Evolutionary conservation across 2,888 invertebrate genomes (phyloP).

Genomic region (Labia minor): DNA sequence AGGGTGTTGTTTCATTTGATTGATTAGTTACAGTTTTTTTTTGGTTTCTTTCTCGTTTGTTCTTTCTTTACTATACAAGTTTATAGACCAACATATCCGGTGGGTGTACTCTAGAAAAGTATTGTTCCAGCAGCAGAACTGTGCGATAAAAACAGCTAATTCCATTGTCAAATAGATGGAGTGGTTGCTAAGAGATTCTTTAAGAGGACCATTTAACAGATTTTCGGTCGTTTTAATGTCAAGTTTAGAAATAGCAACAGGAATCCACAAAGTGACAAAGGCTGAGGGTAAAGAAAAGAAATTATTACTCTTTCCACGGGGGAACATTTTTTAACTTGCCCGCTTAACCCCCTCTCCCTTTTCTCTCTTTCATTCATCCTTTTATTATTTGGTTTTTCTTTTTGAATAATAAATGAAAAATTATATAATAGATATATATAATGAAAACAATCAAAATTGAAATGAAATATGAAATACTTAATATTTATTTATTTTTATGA

Average conservation of each 20-base stretch:
- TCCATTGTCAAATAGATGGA: background rate
- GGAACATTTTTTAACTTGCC: too few species aligned
- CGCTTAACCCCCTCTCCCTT: too few species aligned
- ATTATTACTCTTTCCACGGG: too few species aligned
- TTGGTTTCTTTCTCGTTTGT: background rate
- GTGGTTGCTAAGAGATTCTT: background rate
- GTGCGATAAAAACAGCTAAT: background rate
- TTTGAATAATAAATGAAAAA: too few species aligned
- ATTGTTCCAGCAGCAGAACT: background rate
- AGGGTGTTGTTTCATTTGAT: background rate
- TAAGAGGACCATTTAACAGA: conserved; percentile 1
- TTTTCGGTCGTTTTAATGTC: background rate
- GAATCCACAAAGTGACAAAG: background rate
- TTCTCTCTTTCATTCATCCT: too few species aligned
- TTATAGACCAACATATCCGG: conserved; percentile 5
- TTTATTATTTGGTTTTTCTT: too few species aligned
- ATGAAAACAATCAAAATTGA: too few species aligned
- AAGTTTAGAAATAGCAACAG: background rate
- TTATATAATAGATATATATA: too few species aligned
- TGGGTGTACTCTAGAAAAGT: background rate
- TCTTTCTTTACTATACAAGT: background rate
- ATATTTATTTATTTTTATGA: too few species aligned
- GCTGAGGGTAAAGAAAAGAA: too few species aligned
- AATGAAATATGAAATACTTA: too few species aligned
- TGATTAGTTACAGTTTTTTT: too few species aligned